Conservation (phyloP, 2,797 vertebrate species). For the Valencia hispanica region DNA sequence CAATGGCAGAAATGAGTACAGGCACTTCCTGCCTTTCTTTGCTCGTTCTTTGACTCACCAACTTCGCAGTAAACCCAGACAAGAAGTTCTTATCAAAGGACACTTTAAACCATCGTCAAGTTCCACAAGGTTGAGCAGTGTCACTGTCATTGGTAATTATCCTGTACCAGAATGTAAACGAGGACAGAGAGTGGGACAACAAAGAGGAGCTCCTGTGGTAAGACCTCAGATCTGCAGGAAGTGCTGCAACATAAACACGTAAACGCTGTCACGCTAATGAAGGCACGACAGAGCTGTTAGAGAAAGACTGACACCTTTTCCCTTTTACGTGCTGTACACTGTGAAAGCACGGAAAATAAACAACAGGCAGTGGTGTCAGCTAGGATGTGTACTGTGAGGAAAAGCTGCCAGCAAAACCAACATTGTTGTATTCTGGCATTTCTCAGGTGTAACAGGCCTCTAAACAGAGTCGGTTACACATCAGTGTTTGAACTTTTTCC, state of each 20-base stretch:
- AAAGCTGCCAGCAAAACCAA: conserved; percentile 15
- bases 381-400: conserved; percentile 12
- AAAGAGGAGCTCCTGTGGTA: conserved; percentile 39
- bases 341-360: conserved; percentile 13
- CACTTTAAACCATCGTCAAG: conserved; percentile 63
- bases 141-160: conserved; percentile 72
- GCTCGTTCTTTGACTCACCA: conserved; percentile 57
- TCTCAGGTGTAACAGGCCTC: not conserved
- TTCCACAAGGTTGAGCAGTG: conserved; percentile 57
- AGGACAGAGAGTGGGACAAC: conserved; percentile 56
- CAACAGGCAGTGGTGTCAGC: conserved; percentile 26
- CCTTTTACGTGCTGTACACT: conserved; percentile 5
- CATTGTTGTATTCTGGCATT: conserved; percentile 4
- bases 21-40: conserved; percentile 42
- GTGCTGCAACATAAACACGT: conserved; percentile 39
- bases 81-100: conserved; percentile 72
- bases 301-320: conserved; percentile 26
- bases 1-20: conserved; percentile 60
- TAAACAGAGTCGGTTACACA: conserved; percentile 12
- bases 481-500: conserved; percentile 13
- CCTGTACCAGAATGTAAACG: conserved; percentile 52
- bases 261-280: conserved; percentile 49
- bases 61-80: conserved; percentile 51
- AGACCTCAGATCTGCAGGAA: conserved; percentile 20
- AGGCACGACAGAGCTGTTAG: conserved; percentile 27